phyloP scores from a whole-genome alignment of 2,797 vertebrate genomes.

The Vipera ursinii region DNA sequence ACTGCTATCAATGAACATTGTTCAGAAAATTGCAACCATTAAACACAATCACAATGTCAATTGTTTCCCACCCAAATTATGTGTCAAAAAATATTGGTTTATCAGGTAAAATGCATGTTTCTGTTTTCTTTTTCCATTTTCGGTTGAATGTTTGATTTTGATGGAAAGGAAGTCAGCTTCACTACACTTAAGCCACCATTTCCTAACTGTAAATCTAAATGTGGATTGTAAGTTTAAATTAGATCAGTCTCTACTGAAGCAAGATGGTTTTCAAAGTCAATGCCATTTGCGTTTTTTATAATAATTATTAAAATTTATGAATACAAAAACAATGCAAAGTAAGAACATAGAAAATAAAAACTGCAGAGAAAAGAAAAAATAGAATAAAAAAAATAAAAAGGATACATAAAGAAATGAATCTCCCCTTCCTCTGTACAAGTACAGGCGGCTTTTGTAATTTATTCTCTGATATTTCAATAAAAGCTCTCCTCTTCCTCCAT shows the following conservation, averaged over 20 bases:
- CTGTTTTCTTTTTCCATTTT: not conserved
- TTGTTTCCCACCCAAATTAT: slow-evolving; percentile 6
- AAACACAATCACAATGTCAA: slow-evolving; percentile 10
- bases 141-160: slow-evolving; percentile 37
- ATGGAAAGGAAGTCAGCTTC: slow-evolving; percentile 32
- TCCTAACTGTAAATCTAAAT: not conserved
- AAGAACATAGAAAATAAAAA: not conserved
- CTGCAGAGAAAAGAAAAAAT: not conserved
- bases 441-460: not conserved
- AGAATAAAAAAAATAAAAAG: not conserved
- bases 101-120: not conserved
- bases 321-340: not conserved
- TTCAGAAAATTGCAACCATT: slow-evolving; percentile 25
- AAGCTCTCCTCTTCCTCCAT: not conserved
- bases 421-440: not conserved
- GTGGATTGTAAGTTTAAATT: not conserved
- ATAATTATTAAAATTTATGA: not conserved
- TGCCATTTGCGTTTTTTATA: slow-evolving; percentile 16
- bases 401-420: not conserved
- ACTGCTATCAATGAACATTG: slow-evolving; percentile 16
- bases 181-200: slow-evolving; percentile 30
- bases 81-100: slow-evolving; percentile 10
- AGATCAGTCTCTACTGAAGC: slow-evolving; percentile 24
- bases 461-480: not conserved
- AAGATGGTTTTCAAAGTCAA: slow-evolving; percentile 34